Evolutionary conservation across 2,113 vertebrate genomes (phyloP), one percentile per base, ranked within the genome.

Genomic region (Zosterops hypoxanthus): DNA sequence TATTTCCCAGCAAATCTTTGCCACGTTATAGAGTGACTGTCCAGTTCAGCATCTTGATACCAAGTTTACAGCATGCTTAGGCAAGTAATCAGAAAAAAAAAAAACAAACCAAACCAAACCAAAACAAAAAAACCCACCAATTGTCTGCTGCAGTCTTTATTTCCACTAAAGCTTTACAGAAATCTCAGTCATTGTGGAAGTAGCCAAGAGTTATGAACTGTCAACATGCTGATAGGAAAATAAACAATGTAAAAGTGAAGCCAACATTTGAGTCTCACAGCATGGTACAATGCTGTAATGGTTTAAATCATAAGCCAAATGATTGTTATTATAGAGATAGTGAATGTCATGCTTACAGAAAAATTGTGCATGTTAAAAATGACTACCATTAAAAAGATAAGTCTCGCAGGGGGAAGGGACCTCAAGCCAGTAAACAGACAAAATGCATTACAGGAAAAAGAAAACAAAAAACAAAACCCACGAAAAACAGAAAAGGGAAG

Each of bases 251-350:
- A 87, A 63, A 85, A 97, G 90, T 34, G 78, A 82, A 92, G 83
- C 33, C 76, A 96, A 69, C 49, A 36, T 64, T 91, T 89, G 73
- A 70, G 73, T 82, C 65, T 97, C 95, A 83, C 91, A 96, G 88
- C 95, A 53, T 90, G 89, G 68, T 8, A 64, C 73, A 22, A 55
- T 52, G 82, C 81, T 96, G 93, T 69, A 95, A 96, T 91, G 80
- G 81, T 96, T 97, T 97, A 88, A 95, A 92, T 95, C 88, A 89
- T 92, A 92, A 96, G 47, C 68, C 91, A 97, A 96, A 97, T 96
- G 86, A 97, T 96, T 95, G 90, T 89, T 83, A 95, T 96, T 95
- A 88, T 4, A 88, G 88, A 96, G 82, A 97, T 88, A 94, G 79
- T 47, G 90, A 96, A 95, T 96, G 93, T 86, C 90, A 93, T 82